A percentile compares a stretch with the other conserved stretches of the same genome.
These are phyloP conservation scores for Pangasius mekongensis DNA, from an alignment of 2,797 vertebrate genomes.

Conservation along the genomic window DNA sequence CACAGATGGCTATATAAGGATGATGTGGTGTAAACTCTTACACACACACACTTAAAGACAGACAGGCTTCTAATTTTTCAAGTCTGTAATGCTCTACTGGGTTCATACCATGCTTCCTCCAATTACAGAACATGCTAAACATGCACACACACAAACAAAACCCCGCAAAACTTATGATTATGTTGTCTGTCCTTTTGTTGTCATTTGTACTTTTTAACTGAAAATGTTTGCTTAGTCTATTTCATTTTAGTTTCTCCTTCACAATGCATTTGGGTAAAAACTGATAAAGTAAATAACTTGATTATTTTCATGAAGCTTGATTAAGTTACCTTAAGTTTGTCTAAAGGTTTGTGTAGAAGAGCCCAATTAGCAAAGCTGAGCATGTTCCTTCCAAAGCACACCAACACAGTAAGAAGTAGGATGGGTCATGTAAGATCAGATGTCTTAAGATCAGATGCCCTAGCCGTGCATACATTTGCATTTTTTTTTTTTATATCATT, in stretches of 20 bases:
- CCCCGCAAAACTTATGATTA: not conserved
- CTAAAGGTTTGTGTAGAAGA: not conserved
- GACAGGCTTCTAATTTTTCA: not conserved
- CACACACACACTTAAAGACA: not conserved
- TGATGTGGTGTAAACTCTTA: not conserved
- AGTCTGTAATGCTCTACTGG: not conserved
- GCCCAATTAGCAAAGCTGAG: not conserved
- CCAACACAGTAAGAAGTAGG: not conserved
- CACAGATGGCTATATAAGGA: not conserved
- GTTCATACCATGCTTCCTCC: not conserved
- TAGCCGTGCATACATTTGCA: conserved; percentile 17
- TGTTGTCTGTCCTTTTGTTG: not conserved
- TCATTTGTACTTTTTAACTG: not conserved
- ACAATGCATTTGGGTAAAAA: too few species aligned
- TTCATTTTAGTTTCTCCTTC: not conserved
- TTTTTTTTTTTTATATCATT: not conserved
- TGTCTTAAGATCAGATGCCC: not conserved
- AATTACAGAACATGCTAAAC: not conserved
- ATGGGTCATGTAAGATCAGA: not conserved
- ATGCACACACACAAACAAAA: not conserved
- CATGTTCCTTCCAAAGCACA: not conserved
- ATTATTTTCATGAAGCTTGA: not conserved
- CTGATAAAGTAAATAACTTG: too few species aligned
- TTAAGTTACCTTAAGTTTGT: not conserved
- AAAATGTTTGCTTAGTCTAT: not conserved